These are phyloP conservation scores for Zygothrica quintamaculata DNA, from an alignment of 2,888 invertebrate species.

Conservation along the genomic window DNA sequence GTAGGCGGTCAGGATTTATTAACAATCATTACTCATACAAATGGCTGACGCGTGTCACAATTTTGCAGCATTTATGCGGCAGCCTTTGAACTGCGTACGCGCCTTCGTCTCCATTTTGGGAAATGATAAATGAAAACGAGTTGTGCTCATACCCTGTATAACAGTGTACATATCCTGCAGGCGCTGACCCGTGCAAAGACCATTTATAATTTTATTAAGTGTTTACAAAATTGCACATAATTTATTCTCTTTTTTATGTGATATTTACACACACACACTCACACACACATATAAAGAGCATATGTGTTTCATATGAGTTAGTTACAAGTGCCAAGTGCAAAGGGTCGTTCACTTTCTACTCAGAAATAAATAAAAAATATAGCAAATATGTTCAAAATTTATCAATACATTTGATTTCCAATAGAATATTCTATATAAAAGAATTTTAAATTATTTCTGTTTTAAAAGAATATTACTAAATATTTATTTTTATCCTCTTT, in stretches of 20 bases:
- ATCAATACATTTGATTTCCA: too few relatives aligned
- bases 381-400: too few relatives aligned
- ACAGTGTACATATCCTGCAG: slow-evolving; percentile 11
- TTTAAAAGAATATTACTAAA: too few relatives aligned
- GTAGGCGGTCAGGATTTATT: slow-evolving; percentile 69
- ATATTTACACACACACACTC: too few relatives aligned
- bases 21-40: slow-evolving; percentile 82
- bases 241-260: slow-evolving; percentile 70
- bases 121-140: slow-evolving; percentile 78
- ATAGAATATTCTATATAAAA: too few relatives aligned
- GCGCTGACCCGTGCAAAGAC: slow-evolving; percentile 68
- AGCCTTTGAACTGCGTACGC: slow-evolving; percentile 68
- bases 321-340: too few relatives aligned
- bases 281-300: slow-evolving; percentile 50
- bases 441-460: too few relatives aligned
- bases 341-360: too few relatives aligned
- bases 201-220: slow-evolving; percentile 82
- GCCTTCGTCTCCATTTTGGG: slow-evolving; percentile 32
- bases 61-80: slow-evolving; percentile 76
- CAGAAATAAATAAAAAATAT: too few relatives aligned
- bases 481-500: neutral
- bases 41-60: slow-evolving; percentile 82
- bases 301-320: too few relatives aligned
- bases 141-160: slow-evolving; percentile 32
- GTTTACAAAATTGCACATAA: slow-evolving; percentile 81